Conservation (phyloP, 2,797 vertebrate species). For the Myotis planiceps region DNA sequence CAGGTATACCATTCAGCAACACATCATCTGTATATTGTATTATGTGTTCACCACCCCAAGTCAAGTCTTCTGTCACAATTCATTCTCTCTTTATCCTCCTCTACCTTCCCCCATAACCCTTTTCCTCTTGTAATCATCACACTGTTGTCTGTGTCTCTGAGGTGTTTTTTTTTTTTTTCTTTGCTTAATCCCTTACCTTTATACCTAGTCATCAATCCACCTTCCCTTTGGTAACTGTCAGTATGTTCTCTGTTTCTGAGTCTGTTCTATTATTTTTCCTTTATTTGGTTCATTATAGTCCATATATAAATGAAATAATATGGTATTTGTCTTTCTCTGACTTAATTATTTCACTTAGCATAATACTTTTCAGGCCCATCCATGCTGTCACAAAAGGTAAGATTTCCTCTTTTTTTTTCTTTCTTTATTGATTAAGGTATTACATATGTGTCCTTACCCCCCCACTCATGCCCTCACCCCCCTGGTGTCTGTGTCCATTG, state of each 20-base stretch:
- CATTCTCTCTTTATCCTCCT: neutral
- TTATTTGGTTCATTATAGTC: neutral
- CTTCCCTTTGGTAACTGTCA: neutral
- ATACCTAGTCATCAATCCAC: neutral
- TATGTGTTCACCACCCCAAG: neutral
- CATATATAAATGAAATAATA: neutral
- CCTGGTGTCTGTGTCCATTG: too few species aligned
- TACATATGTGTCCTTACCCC: too few species aligned
- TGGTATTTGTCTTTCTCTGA: neutral
- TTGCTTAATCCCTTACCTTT: neutral
- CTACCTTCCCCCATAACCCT: neutral
- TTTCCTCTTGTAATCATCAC: neutral
- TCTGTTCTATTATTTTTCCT: neutral
- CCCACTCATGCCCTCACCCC: too few species aligned
- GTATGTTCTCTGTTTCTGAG: neutral
- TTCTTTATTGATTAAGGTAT: too few species aligned
- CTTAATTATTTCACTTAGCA: neutral
- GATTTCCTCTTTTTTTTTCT: neutral
- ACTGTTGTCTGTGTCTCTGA: neutral
- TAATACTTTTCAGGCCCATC: neutral
- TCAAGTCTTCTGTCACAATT: neutral
- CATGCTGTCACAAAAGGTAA: neutral
- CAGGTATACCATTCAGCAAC: neutral
- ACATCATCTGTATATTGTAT: neutral
- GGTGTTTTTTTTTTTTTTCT: neutral